These are phyloP conservation scores for Gymnothorax javanicus DNA, from an alignment of 2,797 vertebrate species.

Conservation along the genomic window DNA sequence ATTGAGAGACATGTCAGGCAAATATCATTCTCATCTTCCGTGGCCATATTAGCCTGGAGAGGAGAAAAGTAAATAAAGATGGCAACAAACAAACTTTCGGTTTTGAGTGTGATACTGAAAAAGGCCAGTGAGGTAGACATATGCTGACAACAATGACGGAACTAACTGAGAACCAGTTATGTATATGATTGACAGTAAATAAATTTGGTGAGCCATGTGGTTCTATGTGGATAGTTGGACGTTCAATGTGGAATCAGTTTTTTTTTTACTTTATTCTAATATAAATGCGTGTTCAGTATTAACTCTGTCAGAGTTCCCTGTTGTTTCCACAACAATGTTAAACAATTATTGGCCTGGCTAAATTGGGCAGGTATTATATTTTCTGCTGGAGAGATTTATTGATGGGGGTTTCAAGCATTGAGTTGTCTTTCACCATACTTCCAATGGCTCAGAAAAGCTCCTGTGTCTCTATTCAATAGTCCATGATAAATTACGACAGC, in stretches of 20 bases:
- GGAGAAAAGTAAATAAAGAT: constrained; percentile 11
- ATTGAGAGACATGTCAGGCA: background rate
- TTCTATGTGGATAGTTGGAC: background rate
- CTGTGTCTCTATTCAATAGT: constrained; percentile 53
- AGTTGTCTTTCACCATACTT: constrained; percentile 53
- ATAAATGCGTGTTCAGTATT: constrained; percentile 7
- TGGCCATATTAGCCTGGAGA: background rate
- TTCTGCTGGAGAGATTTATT: constrained; percentile 60
- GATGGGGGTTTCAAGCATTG: constrained; percentile 49
- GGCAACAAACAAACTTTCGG: background rate
- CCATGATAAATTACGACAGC: constrained; percentile 51
- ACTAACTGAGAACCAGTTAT: background rate
- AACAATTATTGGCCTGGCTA: constrained; percentile 55
- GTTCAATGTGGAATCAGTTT: background rate
- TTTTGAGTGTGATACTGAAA: background rate
- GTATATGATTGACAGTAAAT: background rate
- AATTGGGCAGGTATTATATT: constrained; percentile 57
- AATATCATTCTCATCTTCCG: background rate
- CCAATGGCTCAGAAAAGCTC: constrained; percentile 54
- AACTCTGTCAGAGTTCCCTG: constrained; percentile 14
- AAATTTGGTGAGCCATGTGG: background rate
- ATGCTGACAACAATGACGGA: background rate
- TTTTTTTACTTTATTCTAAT: background rate
- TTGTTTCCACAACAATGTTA: constrained; percentile 46
- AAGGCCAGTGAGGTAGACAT: constrained; percentile 2